Base-by-base conservation (phyloP, 2,888 invertebrate genomes). In the Geotrupes spiniger region DNA sequence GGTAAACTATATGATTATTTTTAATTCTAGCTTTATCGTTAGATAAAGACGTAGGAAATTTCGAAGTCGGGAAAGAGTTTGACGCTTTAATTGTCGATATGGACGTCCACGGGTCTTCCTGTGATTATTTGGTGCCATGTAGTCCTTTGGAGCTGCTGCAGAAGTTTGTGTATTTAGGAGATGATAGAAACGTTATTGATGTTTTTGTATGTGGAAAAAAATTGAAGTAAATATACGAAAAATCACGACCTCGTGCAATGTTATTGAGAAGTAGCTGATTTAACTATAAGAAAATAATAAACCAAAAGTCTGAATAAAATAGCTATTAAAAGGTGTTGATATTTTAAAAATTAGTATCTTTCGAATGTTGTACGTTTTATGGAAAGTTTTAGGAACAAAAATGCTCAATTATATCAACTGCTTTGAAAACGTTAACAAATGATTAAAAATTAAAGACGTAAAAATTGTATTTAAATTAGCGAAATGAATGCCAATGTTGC, bases 41-140 rank as follows among this genome's bases (percentile, higher is more conserved):
- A 54, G 84, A 84, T n/a, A 69, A 84, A 31, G 75, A 80, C 62
- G 82, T 89, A 40, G 94, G 94, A 10, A 92, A 85, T 72, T 90
- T 95, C 61, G 75, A 78, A 57, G 69, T 81, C 3, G 91, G 89
- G 12, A 93, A 94, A 69, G 83, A 89, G 46, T 92, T 95, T 62
- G 95, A 95, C 75, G 93, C 92, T 0, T 73, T 95, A 0, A 61
- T 92, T 1, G 74, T 94, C 21, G 86, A 92, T 62, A 76, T 85
- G n/a, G 76, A 77, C 58, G 64, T 73, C 9, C 47, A 69, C 9
- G 66, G 69, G 8, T 75, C 80, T 5, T 74, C 76, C 2, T 69
- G 80, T 12, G 81, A 83, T 58, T 71, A 77, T 53, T 78, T 82
- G 40, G 49, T 64, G 16, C 71, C 77, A 9, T 78, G 79, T 1